phyloP scores from a whole-genome alignment of 1,140 invertebrate genomes.

The Andrena cerasifolii region DNA sequence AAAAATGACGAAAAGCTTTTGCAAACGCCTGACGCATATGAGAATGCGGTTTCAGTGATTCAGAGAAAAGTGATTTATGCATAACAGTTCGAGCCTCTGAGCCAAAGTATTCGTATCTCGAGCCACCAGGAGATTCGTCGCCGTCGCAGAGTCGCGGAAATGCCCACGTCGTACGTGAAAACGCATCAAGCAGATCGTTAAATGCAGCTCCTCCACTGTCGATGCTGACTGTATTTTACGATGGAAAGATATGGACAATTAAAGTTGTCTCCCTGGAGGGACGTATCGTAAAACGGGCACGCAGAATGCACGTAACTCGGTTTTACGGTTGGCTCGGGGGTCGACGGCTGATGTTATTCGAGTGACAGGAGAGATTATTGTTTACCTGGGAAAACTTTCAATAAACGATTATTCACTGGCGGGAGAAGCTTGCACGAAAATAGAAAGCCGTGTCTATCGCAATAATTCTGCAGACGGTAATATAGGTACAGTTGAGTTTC shows the following conservation, averaged over 20 bases:
- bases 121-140: neutral
- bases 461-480: no score
- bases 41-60: no score
- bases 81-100: no score
- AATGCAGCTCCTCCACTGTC: neutral
- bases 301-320: conserved; percentile 9
- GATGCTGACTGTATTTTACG: neutral
- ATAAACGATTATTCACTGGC: conserved; percentile 2
- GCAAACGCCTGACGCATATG: no score
- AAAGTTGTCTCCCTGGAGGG: conserved; percentile 4
- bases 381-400: conserved; percentile 8
- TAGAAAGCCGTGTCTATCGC: neutral
- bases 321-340: conserved; percentile 5
- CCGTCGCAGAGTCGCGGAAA: neutral
- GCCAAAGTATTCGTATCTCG: neutral
- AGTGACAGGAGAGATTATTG: conserved; percentile 28
- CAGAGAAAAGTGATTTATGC: no score
- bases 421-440: conserved; percentile 8
- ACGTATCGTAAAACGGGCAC: neutral
- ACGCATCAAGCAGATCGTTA: neutral
- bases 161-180: neutral
- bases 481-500: no score
- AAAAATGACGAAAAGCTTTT: no score
- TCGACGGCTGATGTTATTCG: neutral
- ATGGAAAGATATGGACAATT: conserved; percentile 26